Evolutionary conservation across 2,888 invertebrate species (phyloP), one percentile per base, ranked within the genome.

Genomic region (Ariolimax columbianus): DNA sequence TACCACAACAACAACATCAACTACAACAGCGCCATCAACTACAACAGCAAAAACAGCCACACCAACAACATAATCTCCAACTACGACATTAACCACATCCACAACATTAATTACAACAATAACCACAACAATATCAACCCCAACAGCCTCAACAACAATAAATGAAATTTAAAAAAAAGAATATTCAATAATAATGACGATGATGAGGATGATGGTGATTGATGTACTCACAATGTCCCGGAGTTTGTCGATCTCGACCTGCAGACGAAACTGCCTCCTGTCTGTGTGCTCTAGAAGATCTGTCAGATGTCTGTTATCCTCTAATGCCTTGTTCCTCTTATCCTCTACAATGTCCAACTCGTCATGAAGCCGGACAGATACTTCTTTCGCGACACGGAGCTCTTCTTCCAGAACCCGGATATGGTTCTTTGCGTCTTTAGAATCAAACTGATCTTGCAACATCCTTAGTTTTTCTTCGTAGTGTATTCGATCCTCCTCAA

Each of bases 401-500:
- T 98, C 98, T 90, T 97, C 96, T 92, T 98, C 98, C 86, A 98
- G 94, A 90, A 97, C 96, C 90, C 96, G 96, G 85, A 94, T 92
- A 82, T 93, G 93, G 36, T 91, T 88, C 70, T 91, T 90, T 26
- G 92, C 92, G 83, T 92, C 92, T 36, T 89, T 89, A 81, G 90
- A 89, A 82, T 92, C 90, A 86, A 91, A 91, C 89, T 94, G 93
- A 83, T 90, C 91, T 84, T 94, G 93, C 73, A 94, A 89, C 75
- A 90, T 91, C 43, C 91, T 87, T 47, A 93, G 87, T 86, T 91
- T 90, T 17, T 94, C 94, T 87, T 95, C 95, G 86, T 94, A 91
- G 90, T 97, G 96, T 77, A 95, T 95, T 92, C 97, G 97, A 91
- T 99, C 98, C 78, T 96, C 96, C 93, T 98, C 98, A 38, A 98